A percentile compares a stretch with the other conserved stretches of the same genome.
Evolutionary conservation across 2,888 invertebrate species (phyloP).

Genomic region (Trichogramma dendrolimi): DNA sequence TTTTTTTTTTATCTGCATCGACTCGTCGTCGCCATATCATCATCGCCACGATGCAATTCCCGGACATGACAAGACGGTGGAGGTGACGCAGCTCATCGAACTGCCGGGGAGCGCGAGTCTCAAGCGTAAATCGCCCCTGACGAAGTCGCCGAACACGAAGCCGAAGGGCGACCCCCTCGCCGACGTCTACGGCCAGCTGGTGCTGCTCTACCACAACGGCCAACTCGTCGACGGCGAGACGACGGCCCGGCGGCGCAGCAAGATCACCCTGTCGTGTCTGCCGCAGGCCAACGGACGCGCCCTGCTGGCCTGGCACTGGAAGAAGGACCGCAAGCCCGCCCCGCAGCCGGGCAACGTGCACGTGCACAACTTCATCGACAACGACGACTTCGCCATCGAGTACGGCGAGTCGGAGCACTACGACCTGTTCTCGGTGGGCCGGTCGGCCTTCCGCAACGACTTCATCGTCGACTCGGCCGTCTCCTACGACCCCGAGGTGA

Average conservation of each 20-base stretch:
- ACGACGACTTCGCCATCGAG: slow-evolving; percentile 93
- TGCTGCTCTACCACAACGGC: slow-evolving; percentile 70
- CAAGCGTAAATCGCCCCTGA: too few relatives aligned
- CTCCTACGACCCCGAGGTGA: slow-evolving; percentile 36
- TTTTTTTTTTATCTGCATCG: too few relatives aligned
- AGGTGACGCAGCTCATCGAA: too few relatives aligned
- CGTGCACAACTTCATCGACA: slow-evolving; percentile 93
- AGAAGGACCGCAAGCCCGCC: slow-evolving; percentile 91
- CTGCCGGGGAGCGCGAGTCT: too few relatives aligned
- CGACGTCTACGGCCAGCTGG: slow-evolving; percentile 5
- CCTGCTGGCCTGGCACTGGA: slow-evolving; percentile 89
- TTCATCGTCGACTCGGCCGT: slow-evolving; percentile 99
- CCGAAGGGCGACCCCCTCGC: rapidly evolving
- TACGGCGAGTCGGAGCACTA: slow-evolving; percentile 91
- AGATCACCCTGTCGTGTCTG: slow-evolving; percentile 84
- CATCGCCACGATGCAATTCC: too few relatives aligned
- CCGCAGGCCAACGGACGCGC: slow-evolving; percentile 87
- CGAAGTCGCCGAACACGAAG: too few relatives aligned
- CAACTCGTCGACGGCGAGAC: slow-evolving; percentile 87
- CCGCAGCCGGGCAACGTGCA: slow-evolving; percentile 90
- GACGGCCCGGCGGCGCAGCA: slow-evolving; percentile 88
- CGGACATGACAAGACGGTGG: too few relatives aligned
- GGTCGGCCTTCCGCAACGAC: slow-evolving; percentile 95
- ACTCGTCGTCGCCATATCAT: too few relatives aligned
- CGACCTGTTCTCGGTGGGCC: slow-evolving; percentile 99